Evolutionary conservation across 1,140 invertebrate species (phyloP), one percentile per base, ranked within the genome.

Genomic region (Pogonomyrmex californicus): DNA sequence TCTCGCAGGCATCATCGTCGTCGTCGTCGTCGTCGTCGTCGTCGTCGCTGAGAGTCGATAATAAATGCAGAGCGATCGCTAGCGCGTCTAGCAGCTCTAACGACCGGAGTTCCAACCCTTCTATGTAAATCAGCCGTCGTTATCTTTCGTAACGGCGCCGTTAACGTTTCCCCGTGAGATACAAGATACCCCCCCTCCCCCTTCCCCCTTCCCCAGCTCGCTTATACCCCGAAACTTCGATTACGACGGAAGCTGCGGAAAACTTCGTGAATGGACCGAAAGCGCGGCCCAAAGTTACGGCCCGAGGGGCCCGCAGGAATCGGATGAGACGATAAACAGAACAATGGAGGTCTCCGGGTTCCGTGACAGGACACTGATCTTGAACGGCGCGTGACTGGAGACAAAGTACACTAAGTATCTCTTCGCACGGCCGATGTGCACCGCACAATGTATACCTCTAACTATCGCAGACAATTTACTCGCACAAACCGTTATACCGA

Each of bases 121-220:
- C 79, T 83, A 83, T 83, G 79, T 83, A 83, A 83, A 83, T 83
- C 79, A 83, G 79, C 79, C 68, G 36, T 83, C 79, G 79, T 83
- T 83, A 83, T 83, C 79, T 83, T 83, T 83, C 79, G 68, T 49
- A 83, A 83, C 79, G 79, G 79, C 79, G 68, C 79, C 79, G 79
- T 58, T 83, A 83, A 83, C 79, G 54, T 83, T 83, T 83, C 79
- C 66, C 68, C 79, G 79, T 62, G 79, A 83, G 79, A 83, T 83
- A 83, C 79, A 83, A 83, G 79, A 83, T 83, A 75, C 41, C 51
- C 10, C n/a, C 1, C 33, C 49, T 30, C 30, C 2, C 23, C 47
- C 17, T 10, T 10, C 38, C 65, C 1, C 47, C 49, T 30, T 17
- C 2, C 23, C 47, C 17, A 10, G 10, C 38, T 4, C 62, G 63